Evolutionary conservation across 2,113 vertebrate genomes (phyloP).

Genomic region (Butorides virescens): DNA sequence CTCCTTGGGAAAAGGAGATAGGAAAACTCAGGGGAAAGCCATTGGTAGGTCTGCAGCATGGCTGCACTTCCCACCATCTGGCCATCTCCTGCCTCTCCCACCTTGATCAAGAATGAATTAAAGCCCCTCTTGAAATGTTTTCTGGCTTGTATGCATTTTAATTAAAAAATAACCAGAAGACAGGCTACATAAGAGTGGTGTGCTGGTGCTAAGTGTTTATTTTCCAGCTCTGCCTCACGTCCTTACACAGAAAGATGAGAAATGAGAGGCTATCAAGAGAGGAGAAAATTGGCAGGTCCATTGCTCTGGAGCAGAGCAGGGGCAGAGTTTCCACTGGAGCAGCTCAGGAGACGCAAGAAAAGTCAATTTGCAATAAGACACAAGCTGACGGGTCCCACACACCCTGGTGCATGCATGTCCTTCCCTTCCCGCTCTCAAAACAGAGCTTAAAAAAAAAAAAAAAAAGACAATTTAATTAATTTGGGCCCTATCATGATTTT

Average conservation of each 20-base stretch:
- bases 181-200: background rate
- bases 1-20: background rate
- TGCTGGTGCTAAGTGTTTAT: background rate
- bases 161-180: background rate
- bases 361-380: background rate
- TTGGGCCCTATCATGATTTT: constrained; percentile 41
- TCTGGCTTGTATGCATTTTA: background rate
- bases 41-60: background rate
- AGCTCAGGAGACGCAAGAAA: background rate
- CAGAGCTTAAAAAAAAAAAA: background rate
- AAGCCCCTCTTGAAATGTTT: background rate
- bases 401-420: accelerated
- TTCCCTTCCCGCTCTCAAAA: background rate
- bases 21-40: background rate
- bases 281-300: background rate
- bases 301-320: background rate
- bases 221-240: background rate
- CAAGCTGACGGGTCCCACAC: background rate
- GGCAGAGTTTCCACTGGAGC: background rate
- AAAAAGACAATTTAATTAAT: background rate
- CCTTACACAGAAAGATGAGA: background rate
- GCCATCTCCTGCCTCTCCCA: background rate
- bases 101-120: background rate
- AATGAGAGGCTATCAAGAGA: background rate
- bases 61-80: background rate